Base-by-base conservation (phyloP, 2,113 vertebrate genomes). In the Cinclus cinclus region DNA sequence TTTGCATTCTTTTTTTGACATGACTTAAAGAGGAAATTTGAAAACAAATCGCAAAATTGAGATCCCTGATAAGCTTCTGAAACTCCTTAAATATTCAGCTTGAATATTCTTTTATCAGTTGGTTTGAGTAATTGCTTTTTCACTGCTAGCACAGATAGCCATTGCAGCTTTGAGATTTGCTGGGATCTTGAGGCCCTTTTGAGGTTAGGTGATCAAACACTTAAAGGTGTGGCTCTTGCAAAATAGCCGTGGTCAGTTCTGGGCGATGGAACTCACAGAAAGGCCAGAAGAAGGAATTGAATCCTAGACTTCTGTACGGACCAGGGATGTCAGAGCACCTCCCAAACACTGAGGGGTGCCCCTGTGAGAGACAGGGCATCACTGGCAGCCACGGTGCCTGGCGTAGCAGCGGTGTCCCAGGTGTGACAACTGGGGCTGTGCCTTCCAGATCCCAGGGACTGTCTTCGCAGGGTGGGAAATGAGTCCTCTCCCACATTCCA, bases 351-450 rank as follows among this genome's bases (percentile, higher is more conserved):
- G 33, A 30, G 6, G 5, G 49, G 49, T 50, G 49, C 25, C 49
- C 24, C 24, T 50, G 14, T 1, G 10, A 4, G 28, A 30, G 28
- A 5, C 0, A 3, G 9, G 42, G 47, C 22, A 10, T 35, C 7
- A 0, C 55, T 69, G 55, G 15, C 33, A 46, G 6, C 28, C 37
- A 6, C 1, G 0, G 3, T 0, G 0, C 14, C 24, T 19, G 5
- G 16, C 13, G 11, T 77, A 35, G n/a, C 0, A 9, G 37, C 1
- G 41, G 20, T 11, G 3, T 22, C 33, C 19, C 74, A n/a, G 65
- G 22, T 0, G 0, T 41, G 42, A 28, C 41, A 42, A 5, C 3
- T 0, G 3, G 13, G 60, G 55, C 67, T 58, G 33, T 50, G 77
- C 52, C 33, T n/a, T 28, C 28, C 56, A 20, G 8, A n/a, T 14